Evolutionary conservation across 2,888 invertebrate species (phyloP), one percentile per base, ranked within the genome.

Genomic region (Dynastes grantii): DNA sequence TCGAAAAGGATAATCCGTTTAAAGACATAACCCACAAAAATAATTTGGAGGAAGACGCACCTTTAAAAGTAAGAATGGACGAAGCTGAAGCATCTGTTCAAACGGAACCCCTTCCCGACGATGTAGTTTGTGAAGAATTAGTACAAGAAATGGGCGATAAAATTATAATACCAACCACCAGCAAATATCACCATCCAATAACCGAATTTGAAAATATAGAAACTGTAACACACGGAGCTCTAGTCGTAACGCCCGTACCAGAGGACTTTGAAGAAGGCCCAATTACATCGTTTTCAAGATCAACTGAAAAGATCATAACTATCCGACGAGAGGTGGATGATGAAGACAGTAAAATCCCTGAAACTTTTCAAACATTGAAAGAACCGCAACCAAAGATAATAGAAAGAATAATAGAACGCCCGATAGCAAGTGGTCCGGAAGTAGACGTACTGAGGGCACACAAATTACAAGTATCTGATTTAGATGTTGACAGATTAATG

Each of bases 101-200:
- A 89, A 96, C 96, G 0, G 96, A 96, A 88, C 95, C 96, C 0
- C 87, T 96, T 63, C 95, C 95, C 0, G 95, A 95, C 83, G 95
- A 95, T 83, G 92, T 94, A 78, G 91, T 92, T 81, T 93, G 92
- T 85, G 94, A 94, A 85, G 89, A 91, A 83, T 89, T 91, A 27
- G 85, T 90, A 78, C 90, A 91, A 67, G 85, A 86, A 80, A 84
- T 84, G 65, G 83, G 83, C 80, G 90, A 85, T 79, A 80, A 80
- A 65, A 82, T 85, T 51, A 82, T 84, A 68, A 84, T 85, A 40
- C 84, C 85, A n/a, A 83, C 81, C 32, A 81, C 78, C 3, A 92
- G 92, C 13, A 91, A 93, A 82, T 75, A 55, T 61, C 87, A 93
- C 65, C 91, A 92, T 80, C 92, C 93, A 32, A 91, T 92, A 13